Percentiles rank a stretch among this genome's conserved stretches.
phyloP scores from a whole-genome alignment of 2,113 vertebrate genomes.

The Gulo gulo region DNA sequence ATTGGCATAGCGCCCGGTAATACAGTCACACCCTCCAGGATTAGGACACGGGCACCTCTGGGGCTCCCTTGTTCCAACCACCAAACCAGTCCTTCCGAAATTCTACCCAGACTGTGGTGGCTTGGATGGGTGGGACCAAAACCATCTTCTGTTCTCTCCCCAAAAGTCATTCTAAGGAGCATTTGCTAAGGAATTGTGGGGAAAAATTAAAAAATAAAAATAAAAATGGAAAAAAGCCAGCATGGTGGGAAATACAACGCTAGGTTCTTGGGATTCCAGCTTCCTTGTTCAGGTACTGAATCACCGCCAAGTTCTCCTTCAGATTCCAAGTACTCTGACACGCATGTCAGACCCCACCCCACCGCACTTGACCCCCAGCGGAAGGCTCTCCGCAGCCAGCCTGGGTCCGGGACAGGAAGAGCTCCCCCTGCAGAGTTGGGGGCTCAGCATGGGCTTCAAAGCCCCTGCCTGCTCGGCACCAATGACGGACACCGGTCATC shows the following conservation, averaged over 20 bases:
- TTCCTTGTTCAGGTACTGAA: too few species aligned
- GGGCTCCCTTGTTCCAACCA: too few species aligned
- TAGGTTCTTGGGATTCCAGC: neutral
- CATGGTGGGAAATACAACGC: too few species aligned
- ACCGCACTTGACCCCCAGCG: fast-evolving
- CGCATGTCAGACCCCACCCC: too few species aligned
- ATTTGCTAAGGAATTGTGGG: neutral
- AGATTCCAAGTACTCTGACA: neutral
- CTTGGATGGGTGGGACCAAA: neutral
- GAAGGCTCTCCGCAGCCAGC: neutral
- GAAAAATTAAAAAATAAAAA: neutral
- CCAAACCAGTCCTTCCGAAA: neutral
- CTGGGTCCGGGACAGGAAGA: neutral
- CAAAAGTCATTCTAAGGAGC: neutral
- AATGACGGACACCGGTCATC: too few species aligned
- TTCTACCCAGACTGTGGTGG: neutral
- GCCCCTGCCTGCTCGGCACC: neutral
- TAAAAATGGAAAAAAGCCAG: neutral
- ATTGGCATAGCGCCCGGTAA: neutral
- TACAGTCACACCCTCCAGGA: neutral
- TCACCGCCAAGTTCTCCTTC: neutral
- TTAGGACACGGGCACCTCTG: neutral
- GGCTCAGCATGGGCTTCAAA: neutral
- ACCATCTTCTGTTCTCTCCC: neutral
- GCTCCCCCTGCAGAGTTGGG: fast-evolving